Evolutionary conservation across 2,113 vertebrate genomes (phyloP), one percentile per base, ranked within the genome.

Genomic region (Aix galericulata): DNA sequence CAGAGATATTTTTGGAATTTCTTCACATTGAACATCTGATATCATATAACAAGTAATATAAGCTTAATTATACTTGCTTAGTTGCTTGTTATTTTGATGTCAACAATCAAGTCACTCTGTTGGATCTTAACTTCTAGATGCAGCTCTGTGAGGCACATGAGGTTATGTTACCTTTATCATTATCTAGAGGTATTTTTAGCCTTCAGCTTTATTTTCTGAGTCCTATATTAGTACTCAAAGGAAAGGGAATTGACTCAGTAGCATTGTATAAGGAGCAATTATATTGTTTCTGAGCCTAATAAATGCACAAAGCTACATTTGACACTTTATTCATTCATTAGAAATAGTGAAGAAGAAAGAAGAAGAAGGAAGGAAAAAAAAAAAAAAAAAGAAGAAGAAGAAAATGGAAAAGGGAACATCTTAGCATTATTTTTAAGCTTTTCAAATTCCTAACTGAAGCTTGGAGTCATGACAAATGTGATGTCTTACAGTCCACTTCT

Each of bases 301-400:
- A 6, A 34, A 48, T 46, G 9, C 13, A 66, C 46, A 84, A 60
- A 1, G 0, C 11, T 0, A 0, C 11, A 63, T 8, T 46, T 73
- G 26, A 53, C 3, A 59, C 1, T 77, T 63, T 17, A 12, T 48
- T 18, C 22, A 32, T 83, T 75, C 10, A 48, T 25, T 78, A 36
- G 55, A 74, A 56, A 66, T 8, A 66, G 15, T 20, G 88, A 78
- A 89, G 23, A 50, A 64, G 12, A 11, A 50, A 4, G 11, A 64
- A 29, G 17, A 17, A 63, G 23, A 18, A 16, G 17, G 27, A 36
- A 63, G 8, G 17, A 38, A 40, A 13, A 38, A 13, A 40, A 10
- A 63, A 38, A 12, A 11, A 40, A 26, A 64, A 27, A 29, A 29
- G 8, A 64, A 40, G 18, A 17, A 64, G 17, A 29, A 20, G 13